Evolutionary conservation across 2,888 invertebrate species (phyloP), one percentile per base, ranked within the genome.

Genomic region (Cremastinae sp.): DNA sequence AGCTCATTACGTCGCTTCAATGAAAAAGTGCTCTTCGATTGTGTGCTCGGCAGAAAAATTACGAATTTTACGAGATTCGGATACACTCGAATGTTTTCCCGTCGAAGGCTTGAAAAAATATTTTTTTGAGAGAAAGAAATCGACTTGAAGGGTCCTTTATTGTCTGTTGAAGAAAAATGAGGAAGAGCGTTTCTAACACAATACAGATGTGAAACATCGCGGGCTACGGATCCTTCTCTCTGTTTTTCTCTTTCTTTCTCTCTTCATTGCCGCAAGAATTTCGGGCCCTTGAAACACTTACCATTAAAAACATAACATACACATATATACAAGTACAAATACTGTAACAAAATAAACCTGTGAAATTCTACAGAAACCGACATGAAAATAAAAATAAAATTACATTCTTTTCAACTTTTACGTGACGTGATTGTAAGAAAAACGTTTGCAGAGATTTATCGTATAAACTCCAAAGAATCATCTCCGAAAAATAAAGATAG

Each of bases 191-290:
- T 35, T 72, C 80, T 82, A 81, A 84, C 80, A 82, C 82, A 84
- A 81, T 84, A 78, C 80, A 78, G 75, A 74, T 77, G 83, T 81
- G 81, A 83, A 83, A 80, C 82, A 83, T 82, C 76, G 80, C 81
- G 53, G 77, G 37, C 56, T 28, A 70, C 80, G 79, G 80, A 75
- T 73, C 73, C 74, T 74, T 77, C 82, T 78, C 28, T 28, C 28
- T 37, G 12, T 45, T n/a, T 4, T 45, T 14, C 39, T n/a, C 72
- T 62, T 49, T 43, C 37, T 70, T 75, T 75, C 75, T 78, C 28
- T 62, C 61, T 66, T 56, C 65, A 74, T 79, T 73, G 79, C 75
- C 76, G 72, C 18, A 53, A 55, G 14, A 64, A 49, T 75, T 55
- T 75, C 62, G 49, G 47, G 56, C 56, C 72, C 51, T 72, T 41